Evolutionary conservation across 37 sponge, comb jelly and placozoan genomes (phyloP).

Genomic region (Aphrocallistes beatrix): DNA sequence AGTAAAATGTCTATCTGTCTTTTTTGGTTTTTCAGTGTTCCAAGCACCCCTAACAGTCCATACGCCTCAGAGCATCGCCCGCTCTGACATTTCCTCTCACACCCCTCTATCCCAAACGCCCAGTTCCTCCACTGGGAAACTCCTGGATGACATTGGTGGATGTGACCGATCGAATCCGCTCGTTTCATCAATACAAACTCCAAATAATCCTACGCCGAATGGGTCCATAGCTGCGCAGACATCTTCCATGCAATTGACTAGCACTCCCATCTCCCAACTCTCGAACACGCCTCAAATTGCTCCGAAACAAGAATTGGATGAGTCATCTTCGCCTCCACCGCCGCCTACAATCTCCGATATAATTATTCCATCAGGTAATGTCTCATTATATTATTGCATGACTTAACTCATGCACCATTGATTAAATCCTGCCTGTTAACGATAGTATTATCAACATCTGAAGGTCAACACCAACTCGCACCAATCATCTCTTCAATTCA

Average conservation of each 20-base stretch:
- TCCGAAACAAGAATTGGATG: slow-evolving; percentile 3
- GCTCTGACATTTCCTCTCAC: not conserved
- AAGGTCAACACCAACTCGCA: not conserved
- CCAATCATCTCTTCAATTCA: not conserved
- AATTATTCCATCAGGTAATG: not conserved
- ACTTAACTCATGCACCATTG: no score
- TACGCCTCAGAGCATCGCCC: not conserved
- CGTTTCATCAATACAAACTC: not conserved
- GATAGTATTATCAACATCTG: not conserved
- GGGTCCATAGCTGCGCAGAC: not conserved
- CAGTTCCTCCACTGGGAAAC: not conserved
- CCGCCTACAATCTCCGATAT: not conserved
- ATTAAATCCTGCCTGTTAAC: no score
- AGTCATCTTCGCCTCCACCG: not conserved
- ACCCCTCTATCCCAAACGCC: not conserved
- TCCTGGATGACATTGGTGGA: not conserved
- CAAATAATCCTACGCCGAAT: not conserved
- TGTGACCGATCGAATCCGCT: not conserved
- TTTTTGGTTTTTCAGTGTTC: not conserved
- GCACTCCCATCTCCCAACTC: not conserved
- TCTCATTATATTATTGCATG: no score
- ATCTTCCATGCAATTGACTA: not conserved
- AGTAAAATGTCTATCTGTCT: not conserved
- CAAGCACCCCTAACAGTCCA: not conserved
- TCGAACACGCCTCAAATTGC: not conserved